Percentiles rank a stretch among this genome's conserved stretches.
Conservation (phyloP, 2,113 vertebrate species). For the Bothrops jararaca region DNA sequence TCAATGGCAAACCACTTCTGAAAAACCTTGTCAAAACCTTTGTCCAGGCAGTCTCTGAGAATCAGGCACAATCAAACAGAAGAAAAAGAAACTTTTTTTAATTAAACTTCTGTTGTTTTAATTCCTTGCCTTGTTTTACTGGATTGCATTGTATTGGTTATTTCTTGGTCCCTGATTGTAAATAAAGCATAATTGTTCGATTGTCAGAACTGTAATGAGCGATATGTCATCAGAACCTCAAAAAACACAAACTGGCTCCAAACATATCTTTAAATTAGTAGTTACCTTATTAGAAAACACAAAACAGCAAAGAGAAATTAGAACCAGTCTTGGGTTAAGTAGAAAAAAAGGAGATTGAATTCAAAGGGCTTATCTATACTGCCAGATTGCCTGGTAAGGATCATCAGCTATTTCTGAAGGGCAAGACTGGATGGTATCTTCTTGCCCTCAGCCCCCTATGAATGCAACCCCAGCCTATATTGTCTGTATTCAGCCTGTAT, state of each 20-base stretch:
- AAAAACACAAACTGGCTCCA: background rate
- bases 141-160: background rate
- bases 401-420: background rate
- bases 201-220: background rate
- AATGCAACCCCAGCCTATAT: background rate
- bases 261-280: background rate
- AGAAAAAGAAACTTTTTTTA: background rate
- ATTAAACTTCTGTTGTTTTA: background rate
- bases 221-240: background rate
- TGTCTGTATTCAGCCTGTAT: background rate
- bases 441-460: background rate
- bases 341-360: background rate
- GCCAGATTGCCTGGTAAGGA: background rate
- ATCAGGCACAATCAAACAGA: background rate
- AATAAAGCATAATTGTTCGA: background rate
- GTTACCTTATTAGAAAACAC: background rate
- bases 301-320: background rate
- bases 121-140: background rate
- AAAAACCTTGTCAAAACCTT: background rate
- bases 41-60: background rate
- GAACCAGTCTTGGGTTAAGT: background rate
- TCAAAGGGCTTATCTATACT: background rate
- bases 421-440: background rate
- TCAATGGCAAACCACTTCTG: background rate
- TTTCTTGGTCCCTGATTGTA: background rate